phyloP scores from a whole-genome alignment of 1,140 invertebrate species.

The Drosophila erecta region DNA sequence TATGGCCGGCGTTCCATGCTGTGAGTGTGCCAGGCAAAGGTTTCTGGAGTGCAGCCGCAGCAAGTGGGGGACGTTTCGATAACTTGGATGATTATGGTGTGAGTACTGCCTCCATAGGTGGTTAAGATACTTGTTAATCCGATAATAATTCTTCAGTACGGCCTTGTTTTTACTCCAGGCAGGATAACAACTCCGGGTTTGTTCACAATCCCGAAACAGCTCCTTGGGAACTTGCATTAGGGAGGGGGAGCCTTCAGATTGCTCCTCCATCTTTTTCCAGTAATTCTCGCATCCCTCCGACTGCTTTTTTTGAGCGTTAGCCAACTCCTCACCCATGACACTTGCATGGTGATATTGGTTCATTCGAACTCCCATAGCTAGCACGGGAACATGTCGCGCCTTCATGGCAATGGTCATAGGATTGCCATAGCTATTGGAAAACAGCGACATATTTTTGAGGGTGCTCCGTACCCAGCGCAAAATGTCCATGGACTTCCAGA shows the following conservation, averaged over 20 bases:
- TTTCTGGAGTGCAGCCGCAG: conserved; percentile 37
- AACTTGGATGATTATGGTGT: conserved; percentile 7
- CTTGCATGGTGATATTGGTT: conserved; percentile 42
- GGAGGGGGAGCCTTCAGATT: conserved; percentile 12
- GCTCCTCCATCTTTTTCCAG: conserved; percentile 16
- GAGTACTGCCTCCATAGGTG: conserved; percentile 42
- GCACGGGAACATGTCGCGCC: conserved; percentile 61
- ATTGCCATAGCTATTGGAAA: conserved; percentile 66
- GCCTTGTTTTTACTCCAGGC: conserved; percentile 7
- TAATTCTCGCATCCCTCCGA: conserved; percentile 49
- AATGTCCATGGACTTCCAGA: conserved; percentile 65
- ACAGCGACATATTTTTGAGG: conserved; percentile 37
- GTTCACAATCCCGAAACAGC: conserved; percentile 9
- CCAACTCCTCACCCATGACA: conserved; percentile 42
- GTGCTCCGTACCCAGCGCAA: conserved; percentile 62
- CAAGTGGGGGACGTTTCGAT: conserved; percentile 1
- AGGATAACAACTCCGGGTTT: conserved; percentile 8
- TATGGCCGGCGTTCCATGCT: conserved; percentile 47
- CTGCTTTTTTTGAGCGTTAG: conserved; percentile 32
- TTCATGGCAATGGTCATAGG: conserved; percentile 62
- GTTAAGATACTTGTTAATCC: conserved; percentile 55
- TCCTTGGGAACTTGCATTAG: conserved; percentile 37
- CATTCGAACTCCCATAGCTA: conserved; percentile 61
- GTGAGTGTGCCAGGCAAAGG: conserved; percentile 51
- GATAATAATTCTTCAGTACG: conserved; percentile 56